Evolutionary conservation across 2,888 invertebrate genomes (phyloP), one percentile per base, ranked within the genome.

Genomic region (Clepsis dumicolana): DNA sequence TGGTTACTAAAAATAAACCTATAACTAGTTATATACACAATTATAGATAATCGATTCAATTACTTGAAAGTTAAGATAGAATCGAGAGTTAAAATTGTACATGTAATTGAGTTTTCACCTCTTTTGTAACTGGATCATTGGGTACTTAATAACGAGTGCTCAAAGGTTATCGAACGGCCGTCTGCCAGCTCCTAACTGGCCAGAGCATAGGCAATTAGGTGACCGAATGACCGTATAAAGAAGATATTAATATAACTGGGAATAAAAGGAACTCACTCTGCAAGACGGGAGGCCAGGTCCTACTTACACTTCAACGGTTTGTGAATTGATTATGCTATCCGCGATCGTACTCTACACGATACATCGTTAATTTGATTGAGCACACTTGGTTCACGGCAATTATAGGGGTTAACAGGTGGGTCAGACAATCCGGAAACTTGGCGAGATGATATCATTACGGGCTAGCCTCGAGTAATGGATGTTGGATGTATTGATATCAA

Each of bases 351-450:
- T 32, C 21, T 25, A 50, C 10, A 38, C 25, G 41, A 14, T 24
- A 59, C 27, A 32, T 54, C 57, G 50, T 65, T 70, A 70, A 69
- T 65, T 70, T 63, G 57, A 63, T 62, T 62, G 52, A 61, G 56
- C 50, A 59, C 52, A 48, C 38, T 65, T 64, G 32, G 44, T 57
- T 57, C 52, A 50, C 16, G 32, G 18, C 62, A 70, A 70, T 65
- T 65, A 32, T 24, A 65, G 35, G 53, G 70, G 70, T 65, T 41
- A 70, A 62, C 16, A 27, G 27, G 35, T 27, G 21, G 52, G 65
- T 65, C 70, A 62, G 57, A 52, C 41, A 44, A 57, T 70, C 21
- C 35, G 27, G 44, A 53, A 60, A 60, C 29, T 41, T 54, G 57
- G 35, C 53, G 25, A 57, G 18, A 27, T 48, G 57, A 64, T 69